A percentile compares a stretch with the other conserved stretches of the same genome.
These are phyloP conservation scores for Papilio helenus DNA, from an alignment of 1,140 invertebrate genomes.

Conservation along the genomic window DNA sequence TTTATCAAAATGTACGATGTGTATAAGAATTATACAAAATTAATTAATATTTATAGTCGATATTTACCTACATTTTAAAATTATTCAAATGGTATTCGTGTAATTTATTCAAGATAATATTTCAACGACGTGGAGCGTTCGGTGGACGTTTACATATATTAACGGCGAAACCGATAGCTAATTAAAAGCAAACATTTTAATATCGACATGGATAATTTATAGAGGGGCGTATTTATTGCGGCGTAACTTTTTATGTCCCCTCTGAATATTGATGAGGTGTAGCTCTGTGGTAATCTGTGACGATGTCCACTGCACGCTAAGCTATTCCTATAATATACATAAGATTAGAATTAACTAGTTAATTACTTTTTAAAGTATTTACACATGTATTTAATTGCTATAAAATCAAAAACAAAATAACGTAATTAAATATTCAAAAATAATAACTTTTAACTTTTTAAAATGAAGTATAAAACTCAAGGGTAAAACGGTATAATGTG, in stretches of 20 bases:
- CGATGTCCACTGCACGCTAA: neutral
- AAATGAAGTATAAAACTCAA: neutral
- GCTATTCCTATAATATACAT: neutral
- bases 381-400: neutral
- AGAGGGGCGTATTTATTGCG: slow-evolving; percentile 48
- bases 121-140: slow-evolving; percentile 15
- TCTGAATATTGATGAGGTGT: slow-evolving; percentile 50
- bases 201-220: slow-evolving; percentile 48
- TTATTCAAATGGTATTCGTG: slow-evolving; percentile 22
- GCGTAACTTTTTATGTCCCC: slow-evolving; percentile 46
- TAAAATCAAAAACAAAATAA: neutral
- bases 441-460: neutral
- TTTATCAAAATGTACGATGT: slow-evolving; percentile 21
- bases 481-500: neutral
- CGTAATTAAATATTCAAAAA: neutral
- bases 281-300: slow-evolving; percentile 41
- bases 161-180: slow-evolving; percentile 51
- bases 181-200: slow-evolving; percentile 58
- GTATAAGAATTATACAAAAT: slow-evolving; percentile 23
- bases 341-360: neutral
- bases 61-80: slow-evolving; percentile 21
- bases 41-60: slow-evolving; percentile 21
- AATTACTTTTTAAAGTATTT: neutral
- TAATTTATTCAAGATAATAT: slow-evolving; percentile 37
- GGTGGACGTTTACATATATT: slow-evolving; percentile 50